Percentiles rank a stretch among this genome's conserved stretches.
phyloP scores from a whole-genome alignment of 2,888 invertebrate species.

The Drosophila ochracea region DNA sequence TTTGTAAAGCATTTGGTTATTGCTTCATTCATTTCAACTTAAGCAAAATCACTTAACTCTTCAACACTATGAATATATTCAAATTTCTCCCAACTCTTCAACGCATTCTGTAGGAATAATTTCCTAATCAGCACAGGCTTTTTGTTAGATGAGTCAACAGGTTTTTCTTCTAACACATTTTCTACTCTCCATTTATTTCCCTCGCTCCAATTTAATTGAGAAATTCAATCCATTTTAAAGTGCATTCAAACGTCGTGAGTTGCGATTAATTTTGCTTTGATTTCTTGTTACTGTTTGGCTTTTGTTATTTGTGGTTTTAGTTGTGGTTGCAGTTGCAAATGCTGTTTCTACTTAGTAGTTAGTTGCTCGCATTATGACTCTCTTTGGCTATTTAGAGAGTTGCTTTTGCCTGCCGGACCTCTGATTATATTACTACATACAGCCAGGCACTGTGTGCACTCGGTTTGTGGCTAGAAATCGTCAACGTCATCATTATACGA shows the following conservation, averaged over 20 bases:
- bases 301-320: constrained; percentile 34
- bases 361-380: constrained; percentile 69
- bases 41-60: background rate
- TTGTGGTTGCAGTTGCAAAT: constrained; percentile 55
- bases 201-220: background rate
- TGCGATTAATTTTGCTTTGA: constrained; percentile 18
- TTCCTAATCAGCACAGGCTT: background rate
- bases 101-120: background rate
- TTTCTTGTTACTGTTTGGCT: constrained; percentile 50
- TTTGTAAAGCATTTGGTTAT: background rate
- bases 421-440: constrained; percentile 68
- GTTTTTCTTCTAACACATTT: background rate
- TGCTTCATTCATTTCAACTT: background rate
- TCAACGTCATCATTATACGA: constrained; percentile 25
- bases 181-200: background rate
- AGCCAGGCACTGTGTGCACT: constrained; percentile 16
- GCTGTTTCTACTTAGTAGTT: constrained; percentile 51
- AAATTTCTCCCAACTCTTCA: background rate
- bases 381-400: constrained; percentile 71
- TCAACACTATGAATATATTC: background rate
- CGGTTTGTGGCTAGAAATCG: constrained; percentile 45
- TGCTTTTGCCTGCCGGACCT: constrained; percentile 51
- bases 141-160: constrained; percentile 25
- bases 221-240: constrained; percentile 25
- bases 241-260: constrained; percentile 43